These are phyloP conservation scores for Meandrusa payeni DNA, from an alignment of 2,888 invertebrate species.

Conservation along the genomic window DNA sequence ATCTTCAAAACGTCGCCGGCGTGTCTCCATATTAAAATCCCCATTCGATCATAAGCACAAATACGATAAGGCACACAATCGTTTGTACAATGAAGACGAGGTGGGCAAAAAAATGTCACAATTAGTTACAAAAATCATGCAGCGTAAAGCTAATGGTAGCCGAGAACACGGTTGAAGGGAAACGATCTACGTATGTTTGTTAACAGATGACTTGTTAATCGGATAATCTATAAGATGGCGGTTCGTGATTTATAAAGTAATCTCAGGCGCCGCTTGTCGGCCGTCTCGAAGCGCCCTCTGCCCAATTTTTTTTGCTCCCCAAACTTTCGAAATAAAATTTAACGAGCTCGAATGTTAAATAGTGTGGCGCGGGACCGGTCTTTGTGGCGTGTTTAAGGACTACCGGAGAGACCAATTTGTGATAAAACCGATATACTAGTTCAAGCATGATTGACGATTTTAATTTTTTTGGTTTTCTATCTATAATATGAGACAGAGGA, in stretches of 20 bases:
- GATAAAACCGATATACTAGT: constrained; percentile 7
- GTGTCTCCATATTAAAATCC: constrained; percentile 3
- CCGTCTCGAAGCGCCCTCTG: constrained; percentile 36
- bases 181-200: constrained; percentile 53
- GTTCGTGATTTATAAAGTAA: constrained; percentile 61
- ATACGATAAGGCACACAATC: constrained; percentile 6
- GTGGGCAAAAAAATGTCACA: constrained; percentile 20
- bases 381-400: constrained; percentile 5
- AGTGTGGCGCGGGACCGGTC: constrained; percentile 21
- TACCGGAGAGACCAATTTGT: constrained; percentile 17
- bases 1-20: constrained; percentile 29
- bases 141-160: constrained; percentile 59
- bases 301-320: constrained; percentile 44
- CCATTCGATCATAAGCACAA: not conserved
- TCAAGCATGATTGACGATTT: constrained; percentile 7
- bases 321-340: constrained; percentile 43
- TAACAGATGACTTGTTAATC: constrained; percentile 70
- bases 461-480: not conserved
- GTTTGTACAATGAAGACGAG: not conserved
- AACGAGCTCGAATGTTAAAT: constrained; percentile 25
- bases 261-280: constrained; percentile 60
- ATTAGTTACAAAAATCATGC: constrained; percentile 40
- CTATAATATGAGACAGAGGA: too few species aligned
- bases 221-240: constrained; percentile 67
- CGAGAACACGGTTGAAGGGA: constrained; percentile 39